Base-by-base conservation (phyloP, 1,140 invertebrate genomes). In the Drosophila nebulosa region DNA sequence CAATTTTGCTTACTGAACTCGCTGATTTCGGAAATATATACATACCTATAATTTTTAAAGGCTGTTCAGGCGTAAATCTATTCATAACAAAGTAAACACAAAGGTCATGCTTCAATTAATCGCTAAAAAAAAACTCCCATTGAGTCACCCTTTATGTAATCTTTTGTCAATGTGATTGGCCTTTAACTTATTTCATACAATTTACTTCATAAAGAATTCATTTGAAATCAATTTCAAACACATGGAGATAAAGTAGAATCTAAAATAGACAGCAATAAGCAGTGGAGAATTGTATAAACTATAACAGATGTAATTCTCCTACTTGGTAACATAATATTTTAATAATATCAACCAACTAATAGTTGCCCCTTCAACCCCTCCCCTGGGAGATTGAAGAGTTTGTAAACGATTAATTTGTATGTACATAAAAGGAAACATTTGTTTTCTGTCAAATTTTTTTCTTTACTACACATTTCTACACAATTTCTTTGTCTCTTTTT, bases 391-490 rank as follows among this genome's bases (percentile, higher is more conserved):
- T 21, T 46, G 16, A 21, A 46, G 16, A 21, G 7, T 4, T 46
- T 9, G 39, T 2, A 21, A 21, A 21, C 39, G 16, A 46, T 46
- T 21, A 46, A 46, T 46, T 1, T 42, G n/a, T 16, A 39, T 16
- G 12, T 65, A n/a, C n/a, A 36, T 39, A 57, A 50, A 35, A 61
- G 57, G 63, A 74, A 86, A 86, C 83, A 86, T 86, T 83, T 86
- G 83, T 88, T 86, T 88, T 88, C 83, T 88, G 83, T 86, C 83
- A 86, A 83, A 21, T 88, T 81, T 86, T 86, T 68, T 78, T 74
- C 88, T 88, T 76, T 88, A 88, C 76, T 78, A 69, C 65, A 88
- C 63, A 88, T 83, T n/a, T n/a, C n/a, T n/a, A n/a, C 77, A 84
- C 53, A 64, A 73, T 72, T 58, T 65, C 73, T 56, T 52, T 72